These are phyloP conservation scores for Synergus gifuensis DNA, from an alignment of 2,888 invertebrate genomes.

Conservation along the genomic window DNA sequence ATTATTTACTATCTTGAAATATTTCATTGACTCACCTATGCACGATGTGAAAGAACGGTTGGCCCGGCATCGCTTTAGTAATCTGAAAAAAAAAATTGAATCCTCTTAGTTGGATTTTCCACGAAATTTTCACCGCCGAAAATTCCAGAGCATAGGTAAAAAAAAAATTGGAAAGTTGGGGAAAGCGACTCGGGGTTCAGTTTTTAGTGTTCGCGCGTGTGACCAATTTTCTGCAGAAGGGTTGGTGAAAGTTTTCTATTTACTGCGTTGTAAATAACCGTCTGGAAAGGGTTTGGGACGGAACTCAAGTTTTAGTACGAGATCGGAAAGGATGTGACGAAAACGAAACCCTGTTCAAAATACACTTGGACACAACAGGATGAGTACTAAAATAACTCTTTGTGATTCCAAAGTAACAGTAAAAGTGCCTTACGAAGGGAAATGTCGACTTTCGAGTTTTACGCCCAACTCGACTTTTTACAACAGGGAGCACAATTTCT, in stretches of 20 bases:
- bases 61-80: conserved; percentile 64
- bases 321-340: conserved; percentile 33
- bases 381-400: conserved; percentile 39
- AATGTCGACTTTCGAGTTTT: conserved; percentile 27
- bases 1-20: not conserved
- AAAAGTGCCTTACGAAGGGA: conserved; percentile 34
- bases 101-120: conserved; percentile 26
- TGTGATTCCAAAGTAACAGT: conserved; percentile 33
- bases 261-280: conserved; percentile 73
- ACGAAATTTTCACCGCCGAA: not conserved
- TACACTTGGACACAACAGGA: conserved; percentile 30
- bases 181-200: conserved; percentile 59
- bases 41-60: conserved; percentile 58
- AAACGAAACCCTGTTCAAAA: conserved; percentile 36
- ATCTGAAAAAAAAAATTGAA: conserved; percentile 66
- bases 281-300: conserved; percentile 61
- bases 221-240: conserved; percentile 67
- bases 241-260: conserved; percentile 76
- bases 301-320: conserved; percentile 38
- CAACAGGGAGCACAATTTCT: conserved; percentile 36
- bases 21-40: conserved; percentile 63
- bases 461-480: conserved; percentile 22
- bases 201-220: conserved; percentile 53
- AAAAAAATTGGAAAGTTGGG: conserved; percentile 49
- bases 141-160: conserved; percentile 41